A percentile compares a stretch with the other conserved stretches of the same genome.
Evolutionary conservation across 2,888 invertebrate genomes (phyloP).

Genomic region (Anticlea derivata): DNA sequence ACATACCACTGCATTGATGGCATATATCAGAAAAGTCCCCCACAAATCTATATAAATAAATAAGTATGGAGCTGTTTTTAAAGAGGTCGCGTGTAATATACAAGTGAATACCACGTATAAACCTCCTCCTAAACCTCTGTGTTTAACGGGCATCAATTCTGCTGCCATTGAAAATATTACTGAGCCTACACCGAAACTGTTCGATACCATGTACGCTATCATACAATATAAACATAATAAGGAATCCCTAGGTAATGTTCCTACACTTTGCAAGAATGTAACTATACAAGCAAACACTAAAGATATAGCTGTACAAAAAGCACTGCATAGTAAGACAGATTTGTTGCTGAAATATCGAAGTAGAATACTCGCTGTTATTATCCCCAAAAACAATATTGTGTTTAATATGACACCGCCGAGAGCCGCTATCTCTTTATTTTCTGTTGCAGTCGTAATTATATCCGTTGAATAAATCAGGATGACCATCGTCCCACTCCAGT

Average conservation of each 20-base stretch:
- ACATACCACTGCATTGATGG: constrained; percentile 20
- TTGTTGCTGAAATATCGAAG: constrained; percentile 23
- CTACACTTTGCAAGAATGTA: constrained; percentile 23
- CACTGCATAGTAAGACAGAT: constrained; percentile 19
- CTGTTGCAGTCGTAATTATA: constrained; percentile 22
- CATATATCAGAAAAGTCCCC: constrained; percentile 34
- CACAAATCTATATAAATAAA: constrained; percentile 27
- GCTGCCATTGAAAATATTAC: constrained; percentile 24
- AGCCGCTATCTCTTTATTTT: constrained; percentile 12
- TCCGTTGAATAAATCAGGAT: constrained; percentile 25
- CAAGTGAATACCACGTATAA: constrained; percentile 28
- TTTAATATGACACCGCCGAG: constrained; percentile 19
- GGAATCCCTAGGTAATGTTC: constrained; percentile 21
- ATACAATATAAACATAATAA: constrained; percentile 27
- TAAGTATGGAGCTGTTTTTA: constrained; percentile 35
- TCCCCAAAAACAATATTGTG: constrained; percentile 9
- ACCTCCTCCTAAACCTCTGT: constrained; percentile 35
- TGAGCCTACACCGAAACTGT: constrained; percentile 27
- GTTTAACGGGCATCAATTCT: constrained; percentile 36
- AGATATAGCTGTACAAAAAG: neutral
- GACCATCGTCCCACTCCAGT: constrained; percentile 32
- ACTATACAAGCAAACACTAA: constrained; percentile 8
- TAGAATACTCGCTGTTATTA: neutral
- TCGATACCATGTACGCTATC: constrained; percentile 21
- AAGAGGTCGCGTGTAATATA: constrained; percentile 25